Percentiles rank a stretch among this genome's conserved stretches.
These are phyloP conservation scores for Notodonta dromedarius DNA, from an alignment of 2,888 invertebrate species.

Conservation along the genomic window DNA sequence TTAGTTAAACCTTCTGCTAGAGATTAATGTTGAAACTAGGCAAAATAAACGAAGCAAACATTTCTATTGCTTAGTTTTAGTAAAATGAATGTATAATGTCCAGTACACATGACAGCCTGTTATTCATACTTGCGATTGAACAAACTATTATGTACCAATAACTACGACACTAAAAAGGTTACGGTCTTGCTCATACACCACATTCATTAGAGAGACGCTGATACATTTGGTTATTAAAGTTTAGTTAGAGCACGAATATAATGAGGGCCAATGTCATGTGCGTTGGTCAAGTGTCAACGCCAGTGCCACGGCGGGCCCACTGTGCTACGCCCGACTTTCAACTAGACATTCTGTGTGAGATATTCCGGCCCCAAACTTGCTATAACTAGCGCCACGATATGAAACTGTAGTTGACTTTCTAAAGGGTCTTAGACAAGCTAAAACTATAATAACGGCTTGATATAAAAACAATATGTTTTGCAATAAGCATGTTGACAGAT, in stretches of 20 bases:
- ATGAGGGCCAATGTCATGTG: not conserved
- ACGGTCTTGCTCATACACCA: too few species aligned
- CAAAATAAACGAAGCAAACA: slow-evolving; percentile 6
- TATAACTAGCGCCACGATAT: too few species aligned
- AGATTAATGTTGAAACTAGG: slow-evolving; percentile 16
- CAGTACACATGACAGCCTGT: not conserved
- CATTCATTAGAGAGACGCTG: too few species aligned
- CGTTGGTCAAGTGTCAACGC: not conserved
- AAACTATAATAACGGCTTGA: too few species aligned
- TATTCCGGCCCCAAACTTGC: too few species aligned
- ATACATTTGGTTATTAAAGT: too few species aligned
- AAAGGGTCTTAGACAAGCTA: too few species aligned
- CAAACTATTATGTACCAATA: not conserved
- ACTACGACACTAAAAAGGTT: too few species aligned
- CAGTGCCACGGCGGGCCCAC: not conserved
- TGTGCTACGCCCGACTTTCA: not conserved
- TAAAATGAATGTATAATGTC: not conserved
- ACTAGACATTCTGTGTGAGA: not conserved
- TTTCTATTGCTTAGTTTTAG: slow-evolving; percentile 13
- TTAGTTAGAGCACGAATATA: too few species aligned
- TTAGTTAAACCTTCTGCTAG: slow-evolving; percentile 13
- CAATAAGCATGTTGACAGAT: too few species aligned
- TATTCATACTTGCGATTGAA: not conserved
- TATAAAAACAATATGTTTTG: too few species aligned
- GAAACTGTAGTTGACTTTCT: too few species aligned